Conservation (phyloP, 1,140 invertebrate genomes). For the Thaumatotibia leucotreta region DNA sequence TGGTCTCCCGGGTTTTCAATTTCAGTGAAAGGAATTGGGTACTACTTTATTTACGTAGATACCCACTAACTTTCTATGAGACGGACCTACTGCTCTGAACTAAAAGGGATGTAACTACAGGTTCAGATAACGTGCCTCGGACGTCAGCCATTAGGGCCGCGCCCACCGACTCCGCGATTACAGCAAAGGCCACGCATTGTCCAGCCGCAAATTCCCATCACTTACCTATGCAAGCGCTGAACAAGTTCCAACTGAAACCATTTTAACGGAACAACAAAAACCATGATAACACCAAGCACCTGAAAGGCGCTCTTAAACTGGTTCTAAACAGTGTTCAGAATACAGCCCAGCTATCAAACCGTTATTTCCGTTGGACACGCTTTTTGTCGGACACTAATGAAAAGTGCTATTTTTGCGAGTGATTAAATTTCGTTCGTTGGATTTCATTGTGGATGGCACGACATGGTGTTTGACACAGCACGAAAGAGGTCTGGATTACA, state of each 20-base stretch:
- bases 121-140: neutral
- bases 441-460: neutral
- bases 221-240: neutral
- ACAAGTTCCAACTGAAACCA: neutral
- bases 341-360: neutral
- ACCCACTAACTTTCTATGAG: too few species aligned
- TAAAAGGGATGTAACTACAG: neutral
- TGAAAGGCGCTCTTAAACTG: too few species aligned
- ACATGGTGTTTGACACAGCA: too few species aligned
- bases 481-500: too few species aligned
- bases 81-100: too few species aligned
- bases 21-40: too few species aligned
- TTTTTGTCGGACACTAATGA: neutral
- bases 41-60: too few species aligned
- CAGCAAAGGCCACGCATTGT: neutral
- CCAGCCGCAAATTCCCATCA: neutral
- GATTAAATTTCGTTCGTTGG: neutral
- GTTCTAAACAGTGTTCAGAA: too few species aligned
- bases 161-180: neutral
- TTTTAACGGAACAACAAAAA: neutral
- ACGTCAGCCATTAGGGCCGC: neutral
- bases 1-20: too few species aligned
- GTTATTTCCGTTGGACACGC: slow-evolving; percentile 1
- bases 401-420: neutral
- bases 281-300: too few species aligned